phyloP scores from a whole-genome alignment of 2,888 invertebrate species.

The Apantesis nais region DNA sequence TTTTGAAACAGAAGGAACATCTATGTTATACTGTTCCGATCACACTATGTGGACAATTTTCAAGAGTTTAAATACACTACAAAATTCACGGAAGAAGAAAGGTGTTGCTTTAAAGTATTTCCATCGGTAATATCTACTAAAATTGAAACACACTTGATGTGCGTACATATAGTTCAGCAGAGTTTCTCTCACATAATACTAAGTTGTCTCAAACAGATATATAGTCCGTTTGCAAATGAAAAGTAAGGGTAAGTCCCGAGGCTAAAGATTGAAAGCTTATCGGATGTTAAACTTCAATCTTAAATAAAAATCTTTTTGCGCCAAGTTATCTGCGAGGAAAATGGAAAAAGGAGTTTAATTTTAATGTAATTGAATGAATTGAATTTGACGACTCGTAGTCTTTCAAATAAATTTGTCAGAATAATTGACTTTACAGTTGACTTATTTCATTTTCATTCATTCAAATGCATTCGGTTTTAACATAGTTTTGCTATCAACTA shows the following conservation, averaged over 20 bases:
- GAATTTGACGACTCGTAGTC: background rate
- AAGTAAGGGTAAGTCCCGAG: slow-evolving; percentile 1
- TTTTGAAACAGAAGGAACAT: too few relatives aligned
- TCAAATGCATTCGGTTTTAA: background rate
- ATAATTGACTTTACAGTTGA: background rate
- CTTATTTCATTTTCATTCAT: background rate
- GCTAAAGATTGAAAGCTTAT: background rate
- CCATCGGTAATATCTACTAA: too few relatives aligned
- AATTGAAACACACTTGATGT: too few relatives aligned
- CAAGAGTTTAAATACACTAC: too few relatives aligned
- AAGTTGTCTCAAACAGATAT: background rate
- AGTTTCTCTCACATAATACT: background rate
- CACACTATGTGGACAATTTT: too few relatives aligned
- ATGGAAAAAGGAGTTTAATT: background rate
- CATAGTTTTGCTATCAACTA: background rate
- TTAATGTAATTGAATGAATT: background rate
- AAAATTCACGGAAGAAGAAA: too few relatives aligned
- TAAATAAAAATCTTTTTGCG: background rate
- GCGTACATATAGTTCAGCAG: background rate
- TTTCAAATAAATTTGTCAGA: background rate
- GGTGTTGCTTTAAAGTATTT: too few relatives aligned
- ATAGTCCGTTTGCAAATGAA: background rate
- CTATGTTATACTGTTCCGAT: too few relatives aligned
- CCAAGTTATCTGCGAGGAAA: background rate
- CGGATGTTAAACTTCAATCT: slow-evolving; percentile 1